These are phyloP conservation scores for Pachymerium ferrugineum DNA, from an alignment of 2,888 invertebrate genomes.

Conservation along the genomic window DNA sequence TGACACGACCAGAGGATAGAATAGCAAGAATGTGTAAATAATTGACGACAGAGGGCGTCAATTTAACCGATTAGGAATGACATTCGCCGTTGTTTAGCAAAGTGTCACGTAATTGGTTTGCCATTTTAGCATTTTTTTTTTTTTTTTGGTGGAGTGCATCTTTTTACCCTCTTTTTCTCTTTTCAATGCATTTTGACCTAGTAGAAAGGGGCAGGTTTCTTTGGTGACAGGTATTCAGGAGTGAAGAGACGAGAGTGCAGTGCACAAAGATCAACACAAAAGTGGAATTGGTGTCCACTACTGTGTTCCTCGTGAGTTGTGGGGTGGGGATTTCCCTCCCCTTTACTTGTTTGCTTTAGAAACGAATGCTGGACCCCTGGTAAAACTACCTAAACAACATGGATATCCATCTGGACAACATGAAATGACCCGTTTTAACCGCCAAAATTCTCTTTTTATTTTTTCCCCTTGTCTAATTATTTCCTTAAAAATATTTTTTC, in stretches of 20 bases:
- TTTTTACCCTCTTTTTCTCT: not conserved
- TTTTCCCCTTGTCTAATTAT: no score
- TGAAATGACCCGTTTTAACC: no score
- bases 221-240: slow-evolving; percentile 14
- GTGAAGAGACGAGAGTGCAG: slow-evolving; percentile 23
- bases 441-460: no score
- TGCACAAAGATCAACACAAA: slow-evolving; percentile 27
- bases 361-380: not conserved
- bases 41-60: not conserved
- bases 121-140: not conserved
- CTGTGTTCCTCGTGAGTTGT: slow-evolving; percentile 5
- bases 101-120: not conserved
- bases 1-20: not conserved
- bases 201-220: slow-evolving; percentile 11
- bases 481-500: not conserved
- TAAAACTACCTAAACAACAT: no score
- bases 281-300: slow-evolving; percentile 27
- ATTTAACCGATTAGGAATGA: slow-evolving; percentile 11
- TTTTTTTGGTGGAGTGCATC: not conserved
- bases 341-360: slow-evolving; percentile 23
- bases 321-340: not conserved
- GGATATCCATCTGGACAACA: no score
- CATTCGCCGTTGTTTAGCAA: not conserved
- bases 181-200: not conserved
- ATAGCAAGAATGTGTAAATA: not conserved